Conservation (phyloP, 2,888 invertebrate species). For the Hypsopygia costalis region DNA sequence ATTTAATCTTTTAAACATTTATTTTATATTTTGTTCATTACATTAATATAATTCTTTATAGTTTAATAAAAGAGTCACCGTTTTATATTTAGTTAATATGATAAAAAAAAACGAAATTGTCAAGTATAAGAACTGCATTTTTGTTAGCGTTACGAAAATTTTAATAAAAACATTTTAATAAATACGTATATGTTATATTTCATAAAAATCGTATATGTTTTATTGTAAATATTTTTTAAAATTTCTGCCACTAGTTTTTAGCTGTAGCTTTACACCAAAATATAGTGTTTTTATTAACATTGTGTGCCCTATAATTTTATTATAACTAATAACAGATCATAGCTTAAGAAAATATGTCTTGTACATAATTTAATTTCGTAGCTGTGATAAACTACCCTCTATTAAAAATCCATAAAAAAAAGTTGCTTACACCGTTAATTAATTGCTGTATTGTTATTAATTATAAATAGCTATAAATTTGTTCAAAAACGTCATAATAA, state of each 20-base stretch:
- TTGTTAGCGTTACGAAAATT: neutral
- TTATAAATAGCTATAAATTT: constrained; percentile 1
- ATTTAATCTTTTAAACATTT: too few relatives aligned
- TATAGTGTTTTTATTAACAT: constrained; percentile 47
- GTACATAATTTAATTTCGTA: constrained; percentile 64
- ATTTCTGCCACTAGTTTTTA: constrained; percentile 65
- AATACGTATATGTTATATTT: too few relatives aligned
- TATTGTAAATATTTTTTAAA: constrained; percentile 31
- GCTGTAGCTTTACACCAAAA: constrained; percentile 77
- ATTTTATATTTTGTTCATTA: neutral
- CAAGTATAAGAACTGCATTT: constrained; percentile 20
- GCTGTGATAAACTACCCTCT: constrained; percentile 72
- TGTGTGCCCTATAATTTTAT: constrained; percentile 43
- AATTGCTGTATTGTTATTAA: neutral
- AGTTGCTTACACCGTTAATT: constrained; percentile 10
- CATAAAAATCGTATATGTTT: constrained; percentile 1
- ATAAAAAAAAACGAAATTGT: constrained; percentile 10
- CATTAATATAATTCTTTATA: neutral
- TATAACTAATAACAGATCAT: constrained; percentile 34
- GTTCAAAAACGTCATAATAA: constrained; percentile 17
- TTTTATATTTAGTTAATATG: constrained; percentile 12
- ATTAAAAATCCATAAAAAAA: constrained; percentile 36
- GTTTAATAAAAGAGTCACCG: constrained; percentile 1
- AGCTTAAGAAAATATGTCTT: constrained; percentile 27
- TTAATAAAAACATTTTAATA: too few relatives aligned